Evolutionary conservation across 1,140 invertebrate genomes (phyloP).

Genomic region (Gonioctena quinquepunctata): DNA sequence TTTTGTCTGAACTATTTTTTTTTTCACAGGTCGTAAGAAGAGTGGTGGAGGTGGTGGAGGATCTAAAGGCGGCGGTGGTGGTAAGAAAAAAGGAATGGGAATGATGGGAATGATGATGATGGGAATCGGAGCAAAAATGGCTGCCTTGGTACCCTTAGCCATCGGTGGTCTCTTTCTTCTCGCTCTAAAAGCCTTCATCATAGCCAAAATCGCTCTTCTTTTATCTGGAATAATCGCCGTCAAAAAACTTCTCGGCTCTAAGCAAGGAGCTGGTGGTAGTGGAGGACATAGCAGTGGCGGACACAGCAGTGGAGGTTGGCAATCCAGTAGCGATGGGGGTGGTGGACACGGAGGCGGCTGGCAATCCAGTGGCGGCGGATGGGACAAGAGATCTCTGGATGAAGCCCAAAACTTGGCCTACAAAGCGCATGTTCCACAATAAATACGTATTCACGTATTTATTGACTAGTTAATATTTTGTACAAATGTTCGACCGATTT

Average conservation of each 20-base stretch:
- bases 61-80: conserved; percentile 16
- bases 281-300: conserved; percentile 53
- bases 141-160: conserved; percentile 71
- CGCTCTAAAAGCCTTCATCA: conserved; percentile 75
- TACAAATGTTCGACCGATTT: conserved; percentile 27
- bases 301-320: conserved; percentile 57
- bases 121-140: conserved; percentile 76
- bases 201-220: conserved; percentile 76
- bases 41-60: conserved; percentile 58
- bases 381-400: conserved; percentile 59
- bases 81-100: conserved; percentile 69
- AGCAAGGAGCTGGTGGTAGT: conserved; percentile 60
- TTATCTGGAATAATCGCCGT: conserved; percentile 74
- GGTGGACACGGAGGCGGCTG: conserved; percentile 55
- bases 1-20: neutral
- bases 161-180: conserved; percentile 73
- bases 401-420: conserved; percentile 72
- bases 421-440: conserved; percentile 59
- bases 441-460: conserved; percentile 20
- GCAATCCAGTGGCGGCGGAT: conserved; percentile 57
- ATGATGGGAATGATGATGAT: conserved; percentile 85
- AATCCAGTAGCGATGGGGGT: conserved; percentile 55
- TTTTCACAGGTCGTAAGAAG: neutral
- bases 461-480: conserved; percentile 1
- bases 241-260: conserved; percentile 72